Evolutionary conservation across 2,888 invertebrate species (phyloP).

Genomic region (Schizaphis graminum): DNA sequence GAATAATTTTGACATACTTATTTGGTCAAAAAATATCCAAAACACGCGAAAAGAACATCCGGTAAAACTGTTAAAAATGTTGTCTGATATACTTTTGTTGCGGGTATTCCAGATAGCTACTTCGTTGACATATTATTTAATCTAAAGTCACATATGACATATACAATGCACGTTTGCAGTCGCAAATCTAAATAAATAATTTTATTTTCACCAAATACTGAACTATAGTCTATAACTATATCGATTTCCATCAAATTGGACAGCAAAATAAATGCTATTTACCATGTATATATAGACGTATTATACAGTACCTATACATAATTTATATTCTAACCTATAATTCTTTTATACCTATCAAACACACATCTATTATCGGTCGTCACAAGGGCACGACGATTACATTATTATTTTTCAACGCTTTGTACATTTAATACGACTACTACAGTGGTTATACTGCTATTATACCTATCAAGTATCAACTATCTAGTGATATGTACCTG

Average conservation of each 20-base stretch:
- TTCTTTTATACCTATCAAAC: background rate
- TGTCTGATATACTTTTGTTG: background rate
- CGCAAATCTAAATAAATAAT: background rate
- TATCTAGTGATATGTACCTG: background rate
- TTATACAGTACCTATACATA: background rate
- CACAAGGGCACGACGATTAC: background rate
- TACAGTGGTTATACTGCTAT: too few species aligned
- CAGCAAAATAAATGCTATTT: background rate
- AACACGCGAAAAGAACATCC: background rate
- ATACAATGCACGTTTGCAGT: background rate
- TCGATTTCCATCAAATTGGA: background rate
- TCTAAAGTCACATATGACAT: background rate
- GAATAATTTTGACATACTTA: too few species aligned
- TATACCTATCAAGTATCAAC: too few species aligned
- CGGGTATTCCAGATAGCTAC: background rate
- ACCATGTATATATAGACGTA: background rate
- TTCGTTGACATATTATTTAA: background rate
- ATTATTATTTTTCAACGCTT: too few species aligned
- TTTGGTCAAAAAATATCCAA: background rate
- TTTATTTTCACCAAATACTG: background rate
- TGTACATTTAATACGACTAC: background rate
- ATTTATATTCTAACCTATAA: background rate
- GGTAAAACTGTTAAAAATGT: background rate
- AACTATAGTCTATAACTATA: background rate
- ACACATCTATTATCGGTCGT: background rate